Conservation (phyloP, 2,113 vertebrate genomes). For the Rhynchomys soricoides region DNA sequence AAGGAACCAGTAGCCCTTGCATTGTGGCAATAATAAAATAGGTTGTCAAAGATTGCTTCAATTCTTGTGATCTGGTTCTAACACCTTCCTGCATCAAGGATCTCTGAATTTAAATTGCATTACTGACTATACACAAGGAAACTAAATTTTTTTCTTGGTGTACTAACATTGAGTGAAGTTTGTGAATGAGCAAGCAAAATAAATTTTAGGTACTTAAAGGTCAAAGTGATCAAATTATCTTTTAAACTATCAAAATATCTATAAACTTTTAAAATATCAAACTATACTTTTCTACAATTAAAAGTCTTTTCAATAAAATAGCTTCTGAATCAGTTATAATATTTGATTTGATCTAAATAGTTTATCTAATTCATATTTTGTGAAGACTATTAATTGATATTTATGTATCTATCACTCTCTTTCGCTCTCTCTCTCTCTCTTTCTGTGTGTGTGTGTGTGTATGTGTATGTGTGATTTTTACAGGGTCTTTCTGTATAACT, state of each 20-base stretch:
- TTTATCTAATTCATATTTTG: not conserved
- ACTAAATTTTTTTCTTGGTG: not conserved
- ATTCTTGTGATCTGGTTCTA: not conserved
- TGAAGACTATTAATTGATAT: not conserved
- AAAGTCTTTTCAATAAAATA: not conserved
- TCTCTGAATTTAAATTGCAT: not conserved
- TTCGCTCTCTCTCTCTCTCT: not conserved
- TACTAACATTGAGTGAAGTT: not conserved
- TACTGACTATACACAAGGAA: not conserved
- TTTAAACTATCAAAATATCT: too few relatives aligned
- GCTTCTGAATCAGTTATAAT: not conserved
- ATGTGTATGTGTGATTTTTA: not conserved
- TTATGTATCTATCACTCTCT: not conserved
- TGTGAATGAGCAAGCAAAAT: not conserved
- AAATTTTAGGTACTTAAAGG: conserved; percentile 19
- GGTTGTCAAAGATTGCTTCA: not conserved
- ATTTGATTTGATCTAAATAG: not conserved
- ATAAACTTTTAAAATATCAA: too few relatives aligned
- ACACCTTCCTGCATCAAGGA: not conserved
- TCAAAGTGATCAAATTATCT: too few relatives aligned
- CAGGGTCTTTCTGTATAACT: not conserved
- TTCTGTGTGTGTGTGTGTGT: not conserved
- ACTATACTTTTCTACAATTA: conserved; percentile 13
- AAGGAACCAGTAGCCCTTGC: not conserved
- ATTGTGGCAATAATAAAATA: not conserved